phyloP scores from a whole-genome alignment of 1,140 invertebrate genomes.

The Drosophila grimshawi region DNA sequence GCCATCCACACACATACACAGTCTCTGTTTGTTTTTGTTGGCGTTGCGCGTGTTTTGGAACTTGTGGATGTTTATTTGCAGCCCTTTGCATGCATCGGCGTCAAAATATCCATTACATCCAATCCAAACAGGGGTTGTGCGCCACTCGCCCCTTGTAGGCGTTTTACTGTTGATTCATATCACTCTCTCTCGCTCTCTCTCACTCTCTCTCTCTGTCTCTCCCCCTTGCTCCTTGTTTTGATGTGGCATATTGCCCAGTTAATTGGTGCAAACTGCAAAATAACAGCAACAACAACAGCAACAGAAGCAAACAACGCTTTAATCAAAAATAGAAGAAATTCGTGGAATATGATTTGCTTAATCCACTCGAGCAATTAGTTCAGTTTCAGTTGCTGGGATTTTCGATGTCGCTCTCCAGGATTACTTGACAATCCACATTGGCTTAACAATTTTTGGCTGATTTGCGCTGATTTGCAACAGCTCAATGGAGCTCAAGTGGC shows the following conservation, averaged over 20 bases:
- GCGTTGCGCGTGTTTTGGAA: slow-evolving; percentile 65
- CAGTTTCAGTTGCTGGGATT: slow-evolving; percentile 34
- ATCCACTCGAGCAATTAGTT: slow-evolving; percentile 46
- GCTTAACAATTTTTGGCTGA: slow-evolving; percentile 49
- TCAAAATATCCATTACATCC: slow-evolving; percentile 84
- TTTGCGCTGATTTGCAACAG: slow-evolving; percentile 70
- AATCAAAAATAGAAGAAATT: slow-evolving; percentile 31
- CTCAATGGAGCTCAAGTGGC: slow-evolving; percentile 75
- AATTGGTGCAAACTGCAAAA: slow-evolving; percentile 59
- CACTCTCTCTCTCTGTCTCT: slow-evolving; percentile 14
- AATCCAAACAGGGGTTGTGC: slow-evolving; percentile 79
- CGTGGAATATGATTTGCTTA: slow-evolving; percentile 25
- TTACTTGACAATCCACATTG: slow-evolving; percentile 56
- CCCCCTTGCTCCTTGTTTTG: slow-evolving; percentile 47
- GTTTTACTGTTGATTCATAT: slow-evolving; percentile 26
- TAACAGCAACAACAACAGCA: background rate
- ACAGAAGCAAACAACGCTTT: slow-evolving; percentile 32
- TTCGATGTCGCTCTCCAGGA: slow-evolving; percentile 26
- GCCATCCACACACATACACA: slow-evolving; percentile 54
- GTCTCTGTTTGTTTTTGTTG: slow-evolving; percentile 28
- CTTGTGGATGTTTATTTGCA: slow-evolving; percentile 83
- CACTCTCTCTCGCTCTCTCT: background rate
- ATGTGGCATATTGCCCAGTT: slow-evolving; percentile 48
- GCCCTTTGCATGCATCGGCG: slow-evolving; percentile 76
- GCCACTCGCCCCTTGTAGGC: slow-evolving; percentile 35